Evolutionary conservation across 2,888 invertebrate genomes (phyloP).

Genomic region (Silvanus unidentatus): DNA sequence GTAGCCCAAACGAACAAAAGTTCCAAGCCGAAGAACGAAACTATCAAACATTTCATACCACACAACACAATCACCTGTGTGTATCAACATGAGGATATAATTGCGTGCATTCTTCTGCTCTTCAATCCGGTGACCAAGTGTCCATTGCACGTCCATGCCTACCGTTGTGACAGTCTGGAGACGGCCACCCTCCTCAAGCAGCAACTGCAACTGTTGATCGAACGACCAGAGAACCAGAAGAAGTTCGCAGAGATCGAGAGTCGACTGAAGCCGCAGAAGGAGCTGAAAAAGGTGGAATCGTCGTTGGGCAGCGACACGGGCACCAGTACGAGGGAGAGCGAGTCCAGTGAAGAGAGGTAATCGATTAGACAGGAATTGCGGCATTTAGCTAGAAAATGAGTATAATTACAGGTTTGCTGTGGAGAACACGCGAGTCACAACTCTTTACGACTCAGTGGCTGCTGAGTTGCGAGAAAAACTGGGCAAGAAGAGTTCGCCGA

Average conservation of each 20-base stretch:
- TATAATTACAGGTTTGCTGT: constrained; percentile 35
- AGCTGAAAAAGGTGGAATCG: constrained; percentile 65
- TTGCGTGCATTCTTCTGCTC: constrained; percentile 85
- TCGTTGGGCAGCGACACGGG: constrained; percentile 71
- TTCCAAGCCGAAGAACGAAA: constrained; percentile 49
- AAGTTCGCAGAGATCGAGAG: constrained; percentile 77
- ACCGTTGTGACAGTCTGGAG: constrained; percentile 87
- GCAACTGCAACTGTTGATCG: constrained; percentile 76
- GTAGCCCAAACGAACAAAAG: constrained; percentile 35
- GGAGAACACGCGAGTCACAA: constrained; percentile 55
- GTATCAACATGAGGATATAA: constrained; percentile 85
- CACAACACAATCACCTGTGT: constrained; percentile 90
- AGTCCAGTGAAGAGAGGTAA: constrained; percentile 62
- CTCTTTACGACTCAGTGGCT: constrained; percentile 84
- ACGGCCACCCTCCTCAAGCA: constrained; percentile 83
- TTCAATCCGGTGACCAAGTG: constrained; percentile 93
- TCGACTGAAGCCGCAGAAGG: constrained; percentile 50
- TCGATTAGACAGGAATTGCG: background rate
- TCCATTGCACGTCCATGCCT: constrained; percentile 93
- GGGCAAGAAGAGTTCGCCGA: constrained; percentile 54
- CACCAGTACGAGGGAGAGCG: constrained; percentile 59
- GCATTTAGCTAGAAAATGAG: too few relatives aligned
- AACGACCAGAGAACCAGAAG: constrained; percentile 79
- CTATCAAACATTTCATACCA: constrained; percentile 91
- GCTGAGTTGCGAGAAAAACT: constrained; percentile 82